A percentile compares a stretch with the other conserved stretches of the same genome.
Conservation (phyloP, 1,140 invertebrate genomes). For the Ylistrum balloti region DNA sequence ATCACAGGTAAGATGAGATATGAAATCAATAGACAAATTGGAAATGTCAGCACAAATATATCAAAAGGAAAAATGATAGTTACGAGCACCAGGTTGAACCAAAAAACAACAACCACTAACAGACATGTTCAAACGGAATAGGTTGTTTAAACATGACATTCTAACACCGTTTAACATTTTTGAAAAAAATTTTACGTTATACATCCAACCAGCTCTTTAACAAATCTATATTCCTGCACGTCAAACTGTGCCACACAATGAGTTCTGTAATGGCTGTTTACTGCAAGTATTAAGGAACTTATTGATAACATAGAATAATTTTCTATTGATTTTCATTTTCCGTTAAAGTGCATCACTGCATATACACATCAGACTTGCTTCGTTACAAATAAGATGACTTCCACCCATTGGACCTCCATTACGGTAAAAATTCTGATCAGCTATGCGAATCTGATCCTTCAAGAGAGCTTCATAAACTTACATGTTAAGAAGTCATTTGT, state of each 20-base stretch:
- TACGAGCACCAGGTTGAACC: neutral
- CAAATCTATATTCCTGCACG: neutral
- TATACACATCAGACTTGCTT: too few species aligned
- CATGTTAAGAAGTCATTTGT: too few species aligned
- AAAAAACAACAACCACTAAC: neutral
- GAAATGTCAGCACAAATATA: neutral
- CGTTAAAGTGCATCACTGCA: too few species aligned
- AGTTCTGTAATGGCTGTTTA: too few species aligned
- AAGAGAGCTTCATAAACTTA: too few species aligned
- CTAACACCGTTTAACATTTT: neutral
- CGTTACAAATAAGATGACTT: too few species aligned
- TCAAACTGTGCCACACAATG: neutral
- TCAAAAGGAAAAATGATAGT: neutral
- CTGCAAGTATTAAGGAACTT: too few species aligned
- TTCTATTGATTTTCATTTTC: too few species aligned
- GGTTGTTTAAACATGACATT: neutral
- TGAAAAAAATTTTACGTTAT: neutral
- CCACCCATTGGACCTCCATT: too few species aligned
- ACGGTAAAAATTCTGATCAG: too few species aligned
- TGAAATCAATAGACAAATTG: neutral
- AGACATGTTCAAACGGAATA: neutral
- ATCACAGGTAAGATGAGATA: neutral
- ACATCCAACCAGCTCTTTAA: neutral
- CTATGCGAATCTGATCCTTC: too few species aligned
- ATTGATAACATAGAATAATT: too few species aligned